Evolutionary conservation across 2,797 vertebrate species (phyloP).

Genomic region (Eidolon dupreanum): DNA sequence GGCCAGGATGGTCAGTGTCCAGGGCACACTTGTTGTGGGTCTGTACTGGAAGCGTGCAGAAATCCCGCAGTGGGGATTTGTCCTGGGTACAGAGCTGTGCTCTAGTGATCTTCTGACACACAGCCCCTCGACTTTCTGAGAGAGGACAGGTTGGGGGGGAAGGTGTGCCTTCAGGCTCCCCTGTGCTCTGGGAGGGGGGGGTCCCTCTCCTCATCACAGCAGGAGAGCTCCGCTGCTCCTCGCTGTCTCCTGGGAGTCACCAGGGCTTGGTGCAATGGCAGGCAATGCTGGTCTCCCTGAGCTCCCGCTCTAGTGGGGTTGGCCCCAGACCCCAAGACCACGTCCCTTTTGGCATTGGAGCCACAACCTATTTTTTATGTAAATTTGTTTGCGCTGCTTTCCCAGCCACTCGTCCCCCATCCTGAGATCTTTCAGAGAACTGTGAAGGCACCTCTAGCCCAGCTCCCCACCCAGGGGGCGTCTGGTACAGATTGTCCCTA

Average conservation of each 20-base stretch:
- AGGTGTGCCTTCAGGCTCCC: not conserved
- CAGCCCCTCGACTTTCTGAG: not conserved
- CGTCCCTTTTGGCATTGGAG: not conserved
- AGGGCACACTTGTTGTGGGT: not conserved
- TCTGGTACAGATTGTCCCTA: not conserved
- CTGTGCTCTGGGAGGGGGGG: fast-evolving
- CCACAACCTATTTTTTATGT: not conserved
- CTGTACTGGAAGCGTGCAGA: not conserved
- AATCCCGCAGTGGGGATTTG: not conserved
- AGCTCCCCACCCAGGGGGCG: not conserved
- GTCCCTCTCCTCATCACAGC: not conserved
- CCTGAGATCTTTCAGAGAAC: not conserved
- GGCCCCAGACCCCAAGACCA: not conserved
- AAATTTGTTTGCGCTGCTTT: not conserved
- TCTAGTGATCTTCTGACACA: not conserved
- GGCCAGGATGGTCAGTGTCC: not conserved
- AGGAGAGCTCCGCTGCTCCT: not conserved
- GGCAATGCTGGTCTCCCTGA: constrained; percentile 16
- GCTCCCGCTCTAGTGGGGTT: not conserved
- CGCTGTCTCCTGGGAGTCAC: not conserved
- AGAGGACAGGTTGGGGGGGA: not conserved
- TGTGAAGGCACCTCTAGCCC: not conserved
- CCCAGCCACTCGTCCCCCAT: not conserved
- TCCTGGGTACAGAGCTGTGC: not conserved
- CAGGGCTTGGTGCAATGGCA: constrained; percentile 19